These are phyloP conservation scores for Octodon degus DNA, from an alignment of 2,113 vertebrate genomes.

Conservation along the genomic window DNA sequence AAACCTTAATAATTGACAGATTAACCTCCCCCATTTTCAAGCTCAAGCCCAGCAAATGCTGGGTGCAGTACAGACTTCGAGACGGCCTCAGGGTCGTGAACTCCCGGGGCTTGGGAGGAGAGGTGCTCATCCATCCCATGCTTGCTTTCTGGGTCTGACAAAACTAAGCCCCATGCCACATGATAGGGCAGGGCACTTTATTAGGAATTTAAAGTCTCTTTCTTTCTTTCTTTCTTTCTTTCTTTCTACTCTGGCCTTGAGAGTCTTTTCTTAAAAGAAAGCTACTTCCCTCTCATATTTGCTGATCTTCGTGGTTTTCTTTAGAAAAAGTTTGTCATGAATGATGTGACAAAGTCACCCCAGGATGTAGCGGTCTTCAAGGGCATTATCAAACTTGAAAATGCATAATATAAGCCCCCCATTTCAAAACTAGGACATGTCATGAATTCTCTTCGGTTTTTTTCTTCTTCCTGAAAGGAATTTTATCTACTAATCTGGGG, in stretches of 20 bases:
- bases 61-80: constrained; percentile 87
- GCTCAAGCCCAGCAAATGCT: constrained; percentile 88
- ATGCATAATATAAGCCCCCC: background rate
- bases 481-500: constrained; percentile 12
- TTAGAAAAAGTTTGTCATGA: background rate
- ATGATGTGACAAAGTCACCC: background rate
- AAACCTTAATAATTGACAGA: constrained; percentile 91
- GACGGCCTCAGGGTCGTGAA: constrained; percentile 93
- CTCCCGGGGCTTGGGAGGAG: constrained; percentile 81
- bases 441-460: background rate
- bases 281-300: background rate
- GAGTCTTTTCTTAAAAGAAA: constrained; percentile 38
- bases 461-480: background rate
- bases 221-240: constrained; percentile 67
- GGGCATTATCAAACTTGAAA: constrained; percentile 16
- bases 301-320: background rate
- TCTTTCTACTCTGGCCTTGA: constrained; percentile 54
- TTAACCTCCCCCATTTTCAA: constrained; percentile 89
- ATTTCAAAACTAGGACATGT: background rate
- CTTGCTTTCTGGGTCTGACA: constrained; percentile 88
- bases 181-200: constrained; percentile 86
- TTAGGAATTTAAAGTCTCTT: constrained; percentile 80
- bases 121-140: constrained; percentile 86
- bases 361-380: background rate
- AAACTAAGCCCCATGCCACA: constrained; percentile 89